Base-by-base conservation (phyloP, 2,113 vertebrate genomes). In the Sterrhoptilus dennistouni region DNA sequence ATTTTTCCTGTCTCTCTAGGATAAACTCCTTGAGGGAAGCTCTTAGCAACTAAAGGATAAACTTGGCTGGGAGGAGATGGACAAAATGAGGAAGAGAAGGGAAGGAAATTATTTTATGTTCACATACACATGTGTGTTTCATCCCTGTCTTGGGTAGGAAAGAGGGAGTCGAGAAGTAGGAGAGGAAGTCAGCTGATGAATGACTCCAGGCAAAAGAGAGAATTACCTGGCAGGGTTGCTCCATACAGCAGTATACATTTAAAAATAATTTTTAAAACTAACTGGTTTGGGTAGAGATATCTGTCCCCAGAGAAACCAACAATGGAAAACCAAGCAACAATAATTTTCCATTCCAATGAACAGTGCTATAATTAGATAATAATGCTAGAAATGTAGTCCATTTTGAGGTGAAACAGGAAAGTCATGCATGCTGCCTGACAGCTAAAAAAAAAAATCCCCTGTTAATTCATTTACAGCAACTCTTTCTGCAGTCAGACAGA, bases 301-400 rank as follows among this genome's bases (percentile, higher is more conserved):
- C 68, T 81, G 38, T 90, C 79, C 60, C 75, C 42, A 80, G 75
- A 83, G 76, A 56, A 65, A 74, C 64, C 33, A 88, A 77, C 80
- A 87, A 68, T 13, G 20, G 77, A 71, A 76, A 90, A 90, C 36
- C n/a, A 75, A 75, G 87, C 49, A 94, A 78, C 49, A 72, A 80
- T 59, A 40, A 79, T 89, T 93, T 94, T 94, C 91, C 78, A 72
- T 65, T 82, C 56, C 70, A 89, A 60, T 66, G 64, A 83, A 50
- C 52, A 68, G 80, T 63, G 56, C 81, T 91, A 65, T 89, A 95
- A 93, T 95, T 91, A 93, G 65, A 89, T 82, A 71, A 81, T 68
- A 82, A 82, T n/a, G 28, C n/a, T 82, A 87, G 84, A 96, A 93
- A 85, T 69, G 44, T 72, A 42, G 69, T 56, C 78, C 40, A 42